Base-by-base conservation (phyloP, 1,140 invertebrate genomes). In the Drosophila ercepeae region DNA sequence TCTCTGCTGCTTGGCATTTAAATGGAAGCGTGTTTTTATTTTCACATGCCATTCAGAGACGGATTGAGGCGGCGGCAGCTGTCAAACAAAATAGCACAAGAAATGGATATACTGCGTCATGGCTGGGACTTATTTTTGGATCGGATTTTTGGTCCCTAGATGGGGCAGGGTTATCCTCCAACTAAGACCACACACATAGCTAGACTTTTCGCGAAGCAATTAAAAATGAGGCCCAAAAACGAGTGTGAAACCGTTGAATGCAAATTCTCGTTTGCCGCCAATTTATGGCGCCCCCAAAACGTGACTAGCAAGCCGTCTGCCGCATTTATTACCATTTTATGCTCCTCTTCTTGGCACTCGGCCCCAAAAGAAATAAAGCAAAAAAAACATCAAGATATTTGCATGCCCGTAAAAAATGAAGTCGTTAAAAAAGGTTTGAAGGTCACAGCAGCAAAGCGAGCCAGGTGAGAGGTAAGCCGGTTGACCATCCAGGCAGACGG, bases 201-300 rank as follows among this genome's bases (percentile, higher is more conserved):
- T 6, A 3, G 1, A 1, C 18, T 79, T 71, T 64, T n/a, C n/a
- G n/a, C 39, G 44, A 41, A 39, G 71, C 71, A 79, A 75, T 74
- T 77, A 83, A 53, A 64, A 74, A 44, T 68, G 61, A 55, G 64
- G 65, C 69, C 67, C 72, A 71, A 71, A 48, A 71, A 48, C 65
- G 58, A 75, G 83, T 70, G 70, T 46, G 16, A 32, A 75, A 68
- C 65, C 60, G 79, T 75, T 57, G 71, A 78, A 83, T 86, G 81
- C 79, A 75, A 86, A 84, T 79, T 59, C 60, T 48, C 52, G 61
- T 46, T 70, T 64, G 68, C 50, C 77, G 78, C 61, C 81, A 86
- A 76, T 84, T 86, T 84, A 84, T 74, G 82, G 81, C 76, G 81
- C 81, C 81, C 59, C 72, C 74, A 41, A 84, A 84, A 84, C 81